Evolutionary conservation across 2,113 vertebrate genomes (phyloP), one percentile per base, ranked within the genome.

Genomic region (Cyprinodon brontotheroides): DNA sequence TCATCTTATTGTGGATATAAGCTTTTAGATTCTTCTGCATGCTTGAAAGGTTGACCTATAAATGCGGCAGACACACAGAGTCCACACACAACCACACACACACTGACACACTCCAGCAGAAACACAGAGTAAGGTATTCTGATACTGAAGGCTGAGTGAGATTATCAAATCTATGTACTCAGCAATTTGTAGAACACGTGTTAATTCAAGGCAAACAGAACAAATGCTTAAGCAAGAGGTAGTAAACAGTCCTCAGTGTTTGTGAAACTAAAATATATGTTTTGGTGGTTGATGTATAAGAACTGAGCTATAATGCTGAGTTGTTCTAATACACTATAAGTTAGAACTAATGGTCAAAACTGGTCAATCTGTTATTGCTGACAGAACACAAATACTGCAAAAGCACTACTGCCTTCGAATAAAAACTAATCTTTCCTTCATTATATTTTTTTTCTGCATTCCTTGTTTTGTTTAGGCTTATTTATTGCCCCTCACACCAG

Each of bases 131-230:
- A 65, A 50, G 39, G 68, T 73, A 43, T 62, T 81, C 43, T 64
- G 53, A 7, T 38, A 71, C 17, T 85, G 80, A 87, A 79, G 40
- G 76, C 70, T 59, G 50, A 60, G 29, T 65, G 59, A 72, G n/a
- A 84, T 81, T 76, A 66, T 85, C 59, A 69, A 85, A 88, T 77
- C 72, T 65, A 70, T 73, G 57, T 77, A 80, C 80, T 89, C 82
- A 90, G 89, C 86, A 90, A 87, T 79, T 79, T 81, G 57, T 70
- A 74, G 73, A 83, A 83, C 40, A 48, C 38, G 80, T 75, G 82
- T 85, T 75, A 67, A 75, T 69, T 65, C 2, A 20, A 73, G 89
- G 69, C 75, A 75, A 84, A 81, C 78, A 78, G 87, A 91, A 75
- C 61, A 47, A 59, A 61, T 66, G 72, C 68, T 79, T 75, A 79